Conservation (phyloP, 2,888 invertebrate genomes). For the Lathronympha strigana region DNA sequence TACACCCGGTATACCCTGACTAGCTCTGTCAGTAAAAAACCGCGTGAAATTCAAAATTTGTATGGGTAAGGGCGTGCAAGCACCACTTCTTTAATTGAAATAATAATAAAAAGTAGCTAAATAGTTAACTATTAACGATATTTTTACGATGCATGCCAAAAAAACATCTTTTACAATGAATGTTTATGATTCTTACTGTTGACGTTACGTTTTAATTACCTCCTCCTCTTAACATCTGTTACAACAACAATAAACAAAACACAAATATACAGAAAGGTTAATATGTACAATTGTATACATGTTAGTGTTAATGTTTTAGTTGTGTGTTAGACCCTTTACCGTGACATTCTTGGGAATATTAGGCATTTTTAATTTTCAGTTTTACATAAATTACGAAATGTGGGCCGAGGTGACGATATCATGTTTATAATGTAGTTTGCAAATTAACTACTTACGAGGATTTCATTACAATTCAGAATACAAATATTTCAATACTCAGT, state of each 20-base stretch:
- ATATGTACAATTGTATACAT: conserved; percentile 15
- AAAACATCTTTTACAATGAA: neutral
- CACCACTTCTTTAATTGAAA: no score
- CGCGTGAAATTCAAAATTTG: no score
- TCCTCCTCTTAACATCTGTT: conserved; percentile 23
- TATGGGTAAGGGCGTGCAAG: no score
- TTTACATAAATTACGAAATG: conserved; percentile 5
- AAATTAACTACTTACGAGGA: no score
- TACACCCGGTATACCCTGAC: no score
- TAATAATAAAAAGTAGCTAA: neutral
- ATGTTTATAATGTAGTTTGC: neutral
- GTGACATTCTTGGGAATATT: conserved; percentile 1
- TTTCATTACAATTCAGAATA: no score
- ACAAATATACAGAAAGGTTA: conserved; percentile 25
- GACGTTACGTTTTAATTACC: conserved; percentile 32
- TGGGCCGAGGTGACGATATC: conserved; percentile 9
- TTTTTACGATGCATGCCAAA: conserved; percentile 11
- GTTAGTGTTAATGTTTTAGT: conserved; percentile 27
- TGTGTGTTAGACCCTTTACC: conserved; percentile 25
- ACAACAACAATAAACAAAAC: conserved; percentile 31
- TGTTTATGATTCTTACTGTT: no score
- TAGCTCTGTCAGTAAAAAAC: no score
- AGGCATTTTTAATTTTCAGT: conserved; percentile 12
- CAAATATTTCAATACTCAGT: neutral
- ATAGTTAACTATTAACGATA: neutral